These are phyloP conservation scores for Euspilapteryx auroguttella DNA, from an alignment of 2,888 invertebrate species.

Conservation along the genomic window DNA sequence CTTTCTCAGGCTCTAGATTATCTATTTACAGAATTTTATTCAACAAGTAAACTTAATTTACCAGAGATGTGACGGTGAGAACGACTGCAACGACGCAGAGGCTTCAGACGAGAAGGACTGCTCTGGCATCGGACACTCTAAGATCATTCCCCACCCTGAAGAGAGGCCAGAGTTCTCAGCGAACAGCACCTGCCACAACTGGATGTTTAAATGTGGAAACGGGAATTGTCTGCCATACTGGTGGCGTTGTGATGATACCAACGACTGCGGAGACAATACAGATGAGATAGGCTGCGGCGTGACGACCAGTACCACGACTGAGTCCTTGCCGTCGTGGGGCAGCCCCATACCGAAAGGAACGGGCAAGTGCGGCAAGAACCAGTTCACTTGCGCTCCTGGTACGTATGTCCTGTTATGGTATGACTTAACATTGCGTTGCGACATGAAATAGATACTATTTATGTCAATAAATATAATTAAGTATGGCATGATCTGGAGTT, in stretches of 20 bases:
- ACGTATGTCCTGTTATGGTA: conserved; percentile 6
- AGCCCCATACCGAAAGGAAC: conserved; percentile 1
- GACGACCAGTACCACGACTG: conserved; percentile 17
- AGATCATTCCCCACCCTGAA: conserved; percentile 21
- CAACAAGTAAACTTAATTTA: background rate
- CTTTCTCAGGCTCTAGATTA: background rate
- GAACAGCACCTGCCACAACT: conserved; percentile 64
- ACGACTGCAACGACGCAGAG: conserved; percentile 68
- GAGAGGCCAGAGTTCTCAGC: conserved; percentile 18
- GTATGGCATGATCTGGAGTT: too few species aligned
- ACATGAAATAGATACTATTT: too few species aligned
- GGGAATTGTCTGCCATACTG: conserved; percentile 73
- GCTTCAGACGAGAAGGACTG: conserved; percentile 75
- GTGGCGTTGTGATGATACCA: conserved; percentile 79
- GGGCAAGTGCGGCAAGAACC: conserved; percentile 20
- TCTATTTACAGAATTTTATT: background rate
- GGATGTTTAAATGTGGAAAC: conserved; percentile 78
- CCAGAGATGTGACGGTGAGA: conserved; percentile 69
- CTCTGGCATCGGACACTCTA: conserved; percentile 26
- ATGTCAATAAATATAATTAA: too few species aligned
- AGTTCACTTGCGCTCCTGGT: conserved; percentile 49
- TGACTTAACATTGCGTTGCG: background rate
- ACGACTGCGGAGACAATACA: conserved; percentile 75
- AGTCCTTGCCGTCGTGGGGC: background rate
- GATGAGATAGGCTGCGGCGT: conserved; percentile 69